These are phyloP conservation scores for Lipophrys pholis DNA, from an alignment of 2,113 vertebrate genomes.

Conservation along the genomic window DNA sequence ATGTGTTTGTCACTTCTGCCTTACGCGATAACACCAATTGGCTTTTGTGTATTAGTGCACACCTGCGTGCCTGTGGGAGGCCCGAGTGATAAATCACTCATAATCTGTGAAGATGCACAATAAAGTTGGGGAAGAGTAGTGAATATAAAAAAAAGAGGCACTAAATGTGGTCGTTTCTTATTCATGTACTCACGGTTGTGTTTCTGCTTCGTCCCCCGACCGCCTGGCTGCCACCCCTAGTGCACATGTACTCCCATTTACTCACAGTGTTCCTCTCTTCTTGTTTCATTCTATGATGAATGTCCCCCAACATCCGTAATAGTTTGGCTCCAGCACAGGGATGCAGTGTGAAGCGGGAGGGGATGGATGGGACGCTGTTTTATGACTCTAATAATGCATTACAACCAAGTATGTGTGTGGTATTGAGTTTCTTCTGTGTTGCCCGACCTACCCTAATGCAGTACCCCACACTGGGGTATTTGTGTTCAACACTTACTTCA, in stretches of 20 bases:
- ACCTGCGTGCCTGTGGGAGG: conserved; percentile 8
- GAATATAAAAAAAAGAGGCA: conserved; percentile 20
- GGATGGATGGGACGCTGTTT: conserved; percentile 30
- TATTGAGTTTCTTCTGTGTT: neutral
- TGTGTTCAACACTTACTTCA: too few relatives aligned
- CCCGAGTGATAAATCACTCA: conserved; percentile 51
- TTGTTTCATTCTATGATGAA: conserved; percentile 35
- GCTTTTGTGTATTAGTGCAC: too few relatives aligned
- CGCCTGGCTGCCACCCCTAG: neutral
- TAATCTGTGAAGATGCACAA: conserved; percentile 53
- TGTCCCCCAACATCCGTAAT: conserved; percentile 25
- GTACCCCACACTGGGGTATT: too few relatives aligned
- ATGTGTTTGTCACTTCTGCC: too few relatives aligned
- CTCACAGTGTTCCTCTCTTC: conserved; percentile 5
- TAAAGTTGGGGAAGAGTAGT: conserved; percentile 13
- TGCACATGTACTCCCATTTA: neutral
- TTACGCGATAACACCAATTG: too few relatives aligned
- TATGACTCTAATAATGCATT: conserved; percentile 52
- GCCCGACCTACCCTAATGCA: too few relatives aligned
- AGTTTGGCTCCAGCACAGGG: conserved; percentile 36
- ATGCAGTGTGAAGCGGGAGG: conserved; percentile 32
- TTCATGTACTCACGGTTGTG: conserved; percentile 16
- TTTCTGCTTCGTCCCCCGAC: neutral
- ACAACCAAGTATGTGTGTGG: conserved; percentile 27
- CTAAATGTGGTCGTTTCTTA: conserved; percentile 37